Base-by-base conservation (phyloP, 2,888 invertebrate genomes). In the Sarcophaga variegata region DNA sequence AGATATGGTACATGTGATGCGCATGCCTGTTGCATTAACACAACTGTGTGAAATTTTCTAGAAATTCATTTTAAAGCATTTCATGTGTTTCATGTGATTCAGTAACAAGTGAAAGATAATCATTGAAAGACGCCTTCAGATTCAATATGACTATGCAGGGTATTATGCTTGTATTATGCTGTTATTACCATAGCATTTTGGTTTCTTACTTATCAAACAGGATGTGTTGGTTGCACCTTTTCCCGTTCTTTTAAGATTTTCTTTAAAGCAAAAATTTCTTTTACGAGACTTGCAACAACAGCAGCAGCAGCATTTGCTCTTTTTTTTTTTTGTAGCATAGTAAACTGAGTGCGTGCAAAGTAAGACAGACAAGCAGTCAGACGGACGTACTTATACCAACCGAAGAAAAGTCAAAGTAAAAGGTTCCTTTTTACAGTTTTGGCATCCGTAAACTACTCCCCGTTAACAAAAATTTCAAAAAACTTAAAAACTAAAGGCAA, bases 161-260 rank as follows among this genome's bases (percentile, higher is more conserved):
- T 60, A 22, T 59, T 25, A 37, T 3, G 62, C 47, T 71, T 37
- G 2, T 0, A 17, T 37, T 8, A 8, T 4, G 8, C 5, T 66
- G 17, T 45, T 37, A 0, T 64, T 47, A 45, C 14, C 37, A 37
- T 8, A 37, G 37, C 37, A 37, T 37, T 37, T 37, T 37, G 37
- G 49, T 54, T 54, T 54, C 4, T 54, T 70, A 54, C 62, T 83
- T 83, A 67, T 72, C 83, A 79, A 76, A 87, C 84, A 87, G 87
- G 84, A 87, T 81, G 84, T 79, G 54, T 54, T 54, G 54, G 54
- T 81, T 87, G 79, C 84, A 87, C 75, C 81, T 84, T 87, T 86
- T 78, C 67, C 72, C 74, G 63, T 60, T 47, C 66, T 47, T 49
- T 59, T 59, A 17, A 45, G n/a, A 11, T 60, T 11, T 25, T 27